Base-by-base conservation (phyloP, 2,113 vertebrate species). In the Entomyzon cyanotis region DNA sequence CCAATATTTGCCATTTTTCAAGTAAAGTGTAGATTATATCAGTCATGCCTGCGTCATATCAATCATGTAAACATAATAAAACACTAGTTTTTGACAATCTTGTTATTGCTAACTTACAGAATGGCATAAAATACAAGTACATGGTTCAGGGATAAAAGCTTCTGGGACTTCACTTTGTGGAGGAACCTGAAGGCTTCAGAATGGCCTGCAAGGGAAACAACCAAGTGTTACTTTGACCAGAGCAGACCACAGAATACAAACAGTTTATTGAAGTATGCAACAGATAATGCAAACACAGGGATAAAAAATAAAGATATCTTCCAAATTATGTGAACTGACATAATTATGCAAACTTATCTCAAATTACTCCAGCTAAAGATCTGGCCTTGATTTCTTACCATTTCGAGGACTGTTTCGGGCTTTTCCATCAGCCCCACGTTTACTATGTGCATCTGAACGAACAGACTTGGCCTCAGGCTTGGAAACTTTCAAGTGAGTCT, bases 51-150 rank as follows among this genome's bases (percentile, higher is more conserved):
- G 70, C 8, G 42, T 46, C 56, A 18, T 24, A 74, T 35, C 19
- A 6, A 41, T 53, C 46, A 69, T 8, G 9, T 22, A 64, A 83
- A 68, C 1, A 2, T 39, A 65, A 52, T 31, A 73, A 90, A 77
- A 65, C 4, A 3, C 2, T n/a, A 63, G 14, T 62, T 81, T 82
- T 81, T 71, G 6, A 67, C 11, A 63, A 59, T n/a, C 18, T 56
- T 84, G 24, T 31, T 55, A 81, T 46, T 37, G 50, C 56, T 59
- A 89, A 99, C 99, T 99, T 97, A 99, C 99, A 99, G 93, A 93
- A 99, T 35, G 94, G 99, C 97, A 4, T 99, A 99, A 95, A 99
- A 92, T 46, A 98, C 44, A 80, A 99, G 98, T 62, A 99, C 62
- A 7, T 98, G 98, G 89, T 98, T 99, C 78, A 99, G 95, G 88